Percentiles rank a stretch among this genome's conserved stretches.
phyloP scores from a whole-genome alignment of 2,113 vertebrate genomes.

The Malurus alboscapulatus region DNA sequence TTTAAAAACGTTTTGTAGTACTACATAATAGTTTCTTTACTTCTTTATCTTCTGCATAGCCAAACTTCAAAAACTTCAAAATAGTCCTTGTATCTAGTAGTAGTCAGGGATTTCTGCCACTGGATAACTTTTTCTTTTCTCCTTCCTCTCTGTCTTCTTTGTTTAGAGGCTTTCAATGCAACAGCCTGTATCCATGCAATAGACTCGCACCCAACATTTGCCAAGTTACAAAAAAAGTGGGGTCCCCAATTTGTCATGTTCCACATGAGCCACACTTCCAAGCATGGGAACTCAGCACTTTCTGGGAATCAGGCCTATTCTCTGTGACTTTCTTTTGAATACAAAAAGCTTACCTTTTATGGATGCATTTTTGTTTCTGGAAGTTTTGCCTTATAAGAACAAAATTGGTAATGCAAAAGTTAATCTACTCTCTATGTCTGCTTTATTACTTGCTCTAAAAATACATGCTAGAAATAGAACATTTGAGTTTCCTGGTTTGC shows the following conservation, averaged over 20 bases:
- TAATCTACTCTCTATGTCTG: not conserved
- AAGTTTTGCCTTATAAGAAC: not conserved
- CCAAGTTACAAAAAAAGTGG: not conserved
- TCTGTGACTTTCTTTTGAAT: not conserved
- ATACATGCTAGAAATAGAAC: not conserved
- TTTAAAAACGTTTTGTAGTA: not conserved
- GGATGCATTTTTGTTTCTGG: not conserved
- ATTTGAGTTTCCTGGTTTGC: not conserved
- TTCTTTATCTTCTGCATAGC: not conserved
- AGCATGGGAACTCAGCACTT: not conserved
- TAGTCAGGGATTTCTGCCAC: not conserved
- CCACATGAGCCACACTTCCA: not conserved
- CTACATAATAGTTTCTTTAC: not conserved
- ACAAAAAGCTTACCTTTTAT: not conserved
- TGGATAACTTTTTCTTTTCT: not conserved
- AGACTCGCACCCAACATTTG: not conserved
- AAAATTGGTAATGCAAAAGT: not conserved
- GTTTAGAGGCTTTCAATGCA: not conserved
- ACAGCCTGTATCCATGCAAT: not conserved
- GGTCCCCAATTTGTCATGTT: not conserved
- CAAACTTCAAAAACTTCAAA: not conserved
- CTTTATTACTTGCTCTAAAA: not conserved
- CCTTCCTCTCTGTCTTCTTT: not conserved
- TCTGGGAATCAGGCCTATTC: not conserved
- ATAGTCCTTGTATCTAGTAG: not conserved